These are phyloP conservation scores for Barypeithes pellucidus DNA, from an alignment of 2,888 invertebrate genomes.

Conservation along the genomic window DNA sequence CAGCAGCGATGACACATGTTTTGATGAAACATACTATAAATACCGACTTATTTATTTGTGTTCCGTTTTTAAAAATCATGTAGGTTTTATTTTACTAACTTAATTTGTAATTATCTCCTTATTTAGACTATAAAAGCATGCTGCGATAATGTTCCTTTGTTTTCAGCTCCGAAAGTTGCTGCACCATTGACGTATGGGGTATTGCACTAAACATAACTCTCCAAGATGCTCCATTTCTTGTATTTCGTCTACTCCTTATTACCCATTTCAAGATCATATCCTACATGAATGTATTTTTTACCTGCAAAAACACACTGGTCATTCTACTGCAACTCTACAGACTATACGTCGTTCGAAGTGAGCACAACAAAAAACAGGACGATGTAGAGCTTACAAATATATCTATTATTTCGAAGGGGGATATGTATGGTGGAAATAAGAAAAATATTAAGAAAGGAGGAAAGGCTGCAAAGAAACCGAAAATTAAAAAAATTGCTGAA, in stretches of 20 bases:
- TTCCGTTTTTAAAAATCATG: no score
- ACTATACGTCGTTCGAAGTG: conserved; percentile 85
- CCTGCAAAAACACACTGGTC: conserved; percentile 92
- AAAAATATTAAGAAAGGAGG: conserved; percentile 52
- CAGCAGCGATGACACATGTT: no score
- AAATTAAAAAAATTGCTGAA: conserved; percentile 39
- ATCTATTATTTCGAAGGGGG: conserved; percentile 73
- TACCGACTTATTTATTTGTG: no score
- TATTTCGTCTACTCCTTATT: conserved; percentile 89
- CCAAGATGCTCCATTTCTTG: conserved; percentile 90
- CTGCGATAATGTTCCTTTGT: not conserved
- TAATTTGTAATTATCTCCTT: no score
- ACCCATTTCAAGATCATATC: conserved; percentile 91
- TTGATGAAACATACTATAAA: no score
- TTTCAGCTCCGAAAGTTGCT: conserved; percentile 79
- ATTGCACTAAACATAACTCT: conserved; percentile 91
- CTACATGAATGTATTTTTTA: conserved; percentile 97
- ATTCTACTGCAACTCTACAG: conserved; percentile 88
- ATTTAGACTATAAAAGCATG: no score
- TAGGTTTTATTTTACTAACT: no score
- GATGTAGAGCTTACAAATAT: conserved; percentile 71
- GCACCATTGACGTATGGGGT: conserved; percentile 91
- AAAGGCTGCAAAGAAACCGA: conserved; percentile 10
- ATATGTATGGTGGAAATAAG: conserved; percentile 61
- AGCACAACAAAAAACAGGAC: conserved; percentile 72